These are phyloP conservation scores for Polypedilum vanderplanki DNA, from an alignment of 1,140 invertebrate genomes.

Conservation along the genomic window DNA sequence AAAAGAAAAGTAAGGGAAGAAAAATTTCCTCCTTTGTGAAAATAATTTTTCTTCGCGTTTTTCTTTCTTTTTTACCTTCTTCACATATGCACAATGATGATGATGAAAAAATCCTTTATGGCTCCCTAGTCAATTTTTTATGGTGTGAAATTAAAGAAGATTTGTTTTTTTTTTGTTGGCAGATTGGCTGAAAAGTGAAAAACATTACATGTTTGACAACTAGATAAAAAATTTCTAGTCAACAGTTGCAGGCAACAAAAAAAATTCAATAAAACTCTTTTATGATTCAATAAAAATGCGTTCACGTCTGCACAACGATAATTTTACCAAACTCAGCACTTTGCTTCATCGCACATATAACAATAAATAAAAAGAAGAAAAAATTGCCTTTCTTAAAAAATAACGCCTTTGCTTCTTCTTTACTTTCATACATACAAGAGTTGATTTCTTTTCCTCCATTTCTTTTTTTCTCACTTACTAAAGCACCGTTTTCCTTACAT, in stretches of 20 bases:
- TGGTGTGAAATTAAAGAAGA: neutral
- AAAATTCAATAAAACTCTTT: too few species aligned
- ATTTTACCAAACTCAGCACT: too few species aligned
- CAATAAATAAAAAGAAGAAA: neutral
- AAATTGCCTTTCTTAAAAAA: neutral
- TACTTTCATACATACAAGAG: too few species aligned
- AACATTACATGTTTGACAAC: too few species aligned
- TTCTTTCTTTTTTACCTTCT: neutral
- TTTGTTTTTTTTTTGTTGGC: too few species aligned
- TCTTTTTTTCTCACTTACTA: neutral
- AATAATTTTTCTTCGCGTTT: constrained; percentile 2
- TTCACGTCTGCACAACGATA: too few species aligned
- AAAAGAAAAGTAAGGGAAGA: neutral
- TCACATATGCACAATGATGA: neutral
- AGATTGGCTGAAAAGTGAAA: too few species aligned
- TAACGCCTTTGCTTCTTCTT: neutral
- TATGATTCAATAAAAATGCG: too few species aligned
- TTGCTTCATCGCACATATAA: neutral
- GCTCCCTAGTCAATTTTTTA: neutral
- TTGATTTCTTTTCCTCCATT: neutral
- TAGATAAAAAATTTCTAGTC: too few species aligned
- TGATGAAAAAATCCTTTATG: constrained; percentile 8
- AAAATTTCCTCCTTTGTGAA: neutral
- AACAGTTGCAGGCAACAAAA: too few species aligned
- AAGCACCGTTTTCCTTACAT: neutral